Evolutionary conservation across 2,113 vertebrate species (phyloP), one percentile per base, ranked within the genome.

Genomic region (Pterocles gutturalis): DNA sequence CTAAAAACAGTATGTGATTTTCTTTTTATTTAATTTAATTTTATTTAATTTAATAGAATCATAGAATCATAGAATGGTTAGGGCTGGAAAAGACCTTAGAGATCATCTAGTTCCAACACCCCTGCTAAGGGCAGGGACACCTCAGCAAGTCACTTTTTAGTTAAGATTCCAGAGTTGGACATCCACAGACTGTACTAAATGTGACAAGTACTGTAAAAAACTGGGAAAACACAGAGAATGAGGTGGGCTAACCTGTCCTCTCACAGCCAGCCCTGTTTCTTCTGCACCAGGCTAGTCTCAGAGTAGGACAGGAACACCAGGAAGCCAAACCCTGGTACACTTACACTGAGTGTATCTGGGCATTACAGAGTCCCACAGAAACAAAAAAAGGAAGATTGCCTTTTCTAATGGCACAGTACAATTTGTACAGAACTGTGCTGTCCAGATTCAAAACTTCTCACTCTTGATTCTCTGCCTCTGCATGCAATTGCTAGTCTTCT

Each of bases 401-500:
- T 91, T 97, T 98, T 93, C 81, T 62, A 96, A 72, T 70, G 94
- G 78, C 88, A 70, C 62, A 90, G 85, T 91, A 58, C 34, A 54
- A 89, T 96, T 87, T 89, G 93, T 83, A 90, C 89, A 95, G 93
- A 93, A 95, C 93, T 46, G 24, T 86, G 94, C 96, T 97, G 94
- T 97, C 97, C 94, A 55, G 53, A 75, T 93, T 94, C 53, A 11
- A 90, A 86, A 89, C 93, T 96, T 92, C 89, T 97, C 96, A 85
- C 83, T 94, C 93, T 80, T 78, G 55, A 85, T 72, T 92, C 83
- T 90, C 92, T 95, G 53, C 70, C 95, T 97, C 78, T 87, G 89
- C 91, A 94, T 87, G 96, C 94, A 92, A 90, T 97, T 95, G 95
- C 92, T 77, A 94, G 93, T 90, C 93, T 98, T 97, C 98, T 96